phyloP scores from a whole-genome alignment of 1,140 invertebrate species.

The Drosophila santomea region DNA sequence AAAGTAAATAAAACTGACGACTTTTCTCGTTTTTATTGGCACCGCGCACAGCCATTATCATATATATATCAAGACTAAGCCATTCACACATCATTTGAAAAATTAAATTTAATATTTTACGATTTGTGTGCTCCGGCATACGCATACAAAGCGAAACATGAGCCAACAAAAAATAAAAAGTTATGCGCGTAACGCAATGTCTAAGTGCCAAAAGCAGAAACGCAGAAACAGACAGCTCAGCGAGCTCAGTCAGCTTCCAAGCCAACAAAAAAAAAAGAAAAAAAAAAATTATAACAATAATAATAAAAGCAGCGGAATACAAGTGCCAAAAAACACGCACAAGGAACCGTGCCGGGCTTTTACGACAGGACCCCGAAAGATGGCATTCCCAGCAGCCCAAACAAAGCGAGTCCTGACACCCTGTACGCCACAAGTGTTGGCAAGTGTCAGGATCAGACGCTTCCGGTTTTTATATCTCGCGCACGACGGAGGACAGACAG shows the following conservation, averaged over 20 bases:
- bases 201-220: conserved; percentile 68
- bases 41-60: conserved; percentile 61
- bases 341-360: conserved; percentile 51
- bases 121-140: conserved; percentile 61
- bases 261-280: conserved; percentile 19
- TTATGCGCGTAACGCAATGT: conserved; percentile 76
- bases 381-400: conserved; percentile 10
- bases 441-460: conserved; percentile 78
- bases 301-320: conserved; percentile 75
- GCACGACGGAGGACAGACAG: conserved; percentile 8
- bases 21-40: conserved; percentile 34
- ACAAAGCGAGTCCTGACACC: conserved; percentile 43
- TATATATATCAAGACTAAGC: conserved; percentile 80
- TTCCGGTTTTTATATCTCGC: conserved; percentile 75
- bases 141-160: conserved; percentile 49
- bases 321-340: conserved; percentile 54
- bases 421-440: conserved; percentile 75
- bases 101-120: conserved; percentile 84
- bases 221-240: conserved; percentile 54
- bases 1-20: conserved; percentile 39
- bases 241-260: conserved; percentile 3
- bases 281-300: conserved; percentile 77
- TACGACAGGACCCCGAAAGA: conserved; percentile 62
- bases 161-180: conserved; percentile 67
- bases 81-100: conserved; percentile 82